These are phyloP conservation scores for Dendrolimus punctatus DNA, from an alignment of 1,140 invertebrate species.

Conservation along the genomic window DNA sequence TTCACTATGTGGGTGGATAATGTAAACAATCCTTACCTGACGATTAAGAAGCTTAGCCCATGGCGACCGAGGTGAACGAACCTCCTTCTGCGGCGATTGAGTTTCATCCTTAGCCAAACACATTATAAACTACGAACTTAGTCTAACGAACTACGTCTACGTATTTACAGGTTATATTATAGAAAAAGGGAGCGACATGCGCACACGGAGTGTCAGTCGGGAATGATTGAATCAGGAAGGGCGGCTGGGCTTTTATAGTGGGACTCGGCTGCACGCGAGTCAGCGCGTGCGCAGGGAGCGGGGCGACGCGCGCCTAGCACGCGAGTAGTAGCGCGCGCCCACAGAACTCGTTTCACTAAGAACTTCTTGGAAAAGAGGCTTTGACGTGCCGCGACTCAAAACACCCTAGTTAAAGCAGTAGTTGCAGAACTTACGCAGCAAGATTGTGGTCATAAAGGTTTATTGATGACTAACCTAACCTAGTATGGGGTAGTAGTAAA, in stretches of 20 bases:
- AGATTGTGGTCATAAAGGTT: conserved; percentile 32
- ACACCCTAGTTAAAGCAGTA: conserved; percentile 26
- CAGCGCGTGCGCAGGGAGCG: conserved; percentile 48
- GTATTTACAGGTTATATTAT: conserved; percentile 39
- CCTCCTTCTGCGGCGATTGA: conserved; percentile 52
- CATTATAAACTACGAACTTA: conserved; percentile 48
- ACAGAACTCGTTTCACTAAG: conserved; percentile 52
- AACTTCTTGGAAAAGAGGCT: conserved; percentile 59
- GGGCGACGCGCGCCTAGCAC: conserved; percentile 54
- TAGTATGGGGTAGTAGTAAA: conserved; percentile 11
- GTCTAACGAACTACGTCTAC: conserved; percentile 37
- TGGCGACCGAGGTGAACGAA: conserved; percentile 53
- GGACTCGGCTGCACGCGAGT: conserved; percentile 24
- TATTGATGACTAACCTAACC: conserved; percentile 29
- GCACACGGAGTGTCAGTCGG: conserved; percentile 48
- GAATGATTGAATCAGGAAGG: conserved; percentile 64
- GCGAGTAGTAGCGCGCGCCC: conserved; percentile 62
- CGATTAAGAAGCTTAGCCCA: conserved; percentile 65
- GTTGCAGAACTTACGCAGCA: too few relatives aligned
- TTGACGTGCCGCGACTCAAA: conserved; percentile 61
- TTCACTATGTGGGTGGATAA: background rate
- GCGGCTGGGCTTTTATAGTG: conserved; percentile 51
- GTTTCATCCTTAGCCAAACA: conserved; percentile 62
- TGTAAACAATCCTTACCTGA: conserved; percentile 38
- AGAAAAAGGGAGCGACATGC: conserved; percentile 40